A percentile compares a stretch with the other conserved stretches of the same genome.
Evolutionary conservation across 2,113 vertebrate genomes (phyloP).

Genomic region (human (Homo sapiens)): DNA sequence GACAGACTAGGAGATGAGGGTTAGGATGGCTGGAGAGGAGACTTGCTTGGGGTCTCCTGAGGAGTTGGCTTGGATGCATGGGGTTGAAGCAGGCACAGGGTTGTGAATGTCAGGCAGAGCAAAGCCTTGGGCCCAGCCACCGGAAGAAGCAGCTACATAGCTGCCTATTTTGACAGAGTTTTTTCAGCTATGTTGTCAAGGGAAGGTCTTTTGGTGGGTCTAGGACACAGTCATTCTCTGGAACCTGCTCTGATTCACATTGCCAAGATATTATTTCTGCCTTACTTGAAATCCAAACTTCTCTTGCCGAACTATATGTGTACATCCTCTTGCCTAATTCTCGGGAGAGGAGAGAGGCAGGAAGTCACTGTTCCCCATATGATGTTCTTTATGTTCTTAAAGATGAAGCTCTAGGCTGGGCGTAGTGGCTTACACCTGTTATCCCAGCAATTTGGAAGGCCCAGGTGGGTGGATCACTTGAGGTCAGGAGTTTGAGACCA

Average conservation of each 20-base stretch:
- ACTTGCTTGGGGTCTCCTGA: background rate
- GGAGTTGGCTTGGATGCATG: background rate
- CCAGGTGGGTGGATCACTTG: no score
- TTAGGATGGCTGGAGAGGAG: background rate
- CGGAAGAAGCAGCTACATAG: background rate
- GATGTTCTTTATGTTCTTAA: background rate
- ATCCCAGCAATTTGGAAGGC: no score
- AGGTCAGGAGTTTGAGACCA: no score
- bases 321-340: background rate
- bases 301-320: background rate
- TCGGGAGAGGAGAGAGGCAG: background rate
- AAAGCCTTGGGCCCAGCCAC: background rate
- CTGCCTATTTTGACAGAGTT: background rate
- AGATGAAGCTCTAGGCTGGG: background rate
- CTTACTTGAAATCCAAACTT: background rate
- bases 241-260: background rate
- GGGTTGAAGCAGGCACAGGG: background rate
- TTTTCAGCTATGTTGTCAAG: background rate
- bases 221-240: background rate
- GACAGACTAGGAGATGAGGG: background rate
- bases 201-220: background rate
- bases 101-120: background rate
- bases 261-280: background rate
- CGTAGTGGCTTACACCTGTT: no score
- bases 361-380: background rate